Evolutionary conservation across 2,113 vertebrate species (phyloP).

Genomic region (Mesoclemmys tuberculata): DNA sequence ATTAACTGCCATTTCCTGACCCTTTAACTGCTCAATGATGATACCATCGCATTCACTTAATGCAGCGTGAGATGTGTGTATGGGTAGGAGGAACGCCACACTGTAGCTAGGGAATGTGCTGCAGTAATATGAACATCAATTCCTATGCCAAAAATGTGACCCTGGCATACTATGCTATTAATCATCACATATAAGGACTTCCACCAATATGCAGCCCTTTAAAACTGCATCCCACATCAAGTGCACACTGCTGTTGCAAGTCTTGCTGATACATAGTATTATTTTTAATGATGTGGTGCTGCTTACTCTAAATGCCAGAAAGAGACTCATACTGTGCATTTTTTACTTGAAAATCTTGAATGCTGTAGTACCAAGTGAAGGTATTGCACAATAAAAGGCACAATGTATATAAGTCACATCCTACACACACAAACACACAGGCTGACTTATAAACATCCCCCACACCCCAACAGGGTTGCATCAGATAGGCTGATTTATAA

Average conservation of each 20-base stretch:
- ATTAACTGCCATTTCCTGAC: not conserved
- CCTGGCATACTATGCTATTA: not conserved
- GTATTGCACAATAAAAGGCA: not conserved
- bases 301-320: not conserved
- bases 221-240: not conserved
- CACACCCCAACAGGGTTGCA: not conserved
- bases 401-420: not conserved
- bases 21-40: not conserved
- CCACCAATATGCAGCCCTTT: not conserved
- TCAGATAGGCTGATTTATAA: not conserved
- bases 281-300: not conserved
- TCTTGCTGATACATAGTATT: not conserved
- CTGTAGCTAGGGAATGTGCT: not conserved
- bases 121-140: not conserved
- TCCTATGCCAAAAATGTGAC: not conserved
- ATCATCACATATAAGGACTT: constrained; percentile 12
- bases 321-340: not conserved
- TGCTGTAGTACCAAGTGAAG: not conserved
- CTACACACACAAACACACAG: not conserved
- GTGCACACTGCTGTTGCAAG: not conserved
- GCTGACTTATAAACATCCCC: no score
- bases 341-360: not conserved
- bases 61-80: not conserved
- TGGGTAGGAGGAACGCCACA: not conserved
- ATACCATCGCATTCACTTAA: not conserved